Conservation (phyloP, 1,140 invertebrate genomes). For the Plectrocnemia conspersa region DNA sequence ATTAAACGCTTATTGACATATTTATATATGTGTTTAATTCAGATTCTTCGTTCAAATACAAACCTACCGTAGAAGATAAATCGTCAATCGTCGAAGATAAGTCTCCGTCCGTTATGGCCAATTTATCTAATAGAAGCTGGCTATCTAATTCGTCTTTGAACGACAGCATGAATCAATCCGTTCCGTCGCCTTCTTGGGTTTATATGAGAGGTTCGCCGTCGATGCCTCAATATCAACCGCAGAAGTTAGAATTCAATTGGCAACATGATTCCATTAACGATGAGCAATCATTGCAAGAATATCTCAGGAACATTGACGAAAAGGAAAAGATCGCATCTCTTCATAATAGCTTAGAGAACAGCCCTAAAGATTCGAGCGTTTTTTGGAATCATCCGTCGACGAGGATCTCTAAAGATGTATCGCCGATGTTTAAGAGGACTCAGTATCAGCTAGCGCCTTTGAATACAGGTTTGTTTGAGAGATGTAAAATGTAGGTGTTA, state of each 20-base stretch:
- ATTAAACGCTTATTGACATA: not conserved
- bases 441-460: slow-evolving; percentile 55
- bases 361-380: slow-evolving; percentile 40
- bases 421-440: slow-evolving; percentile 49
- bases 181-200: slow-evolving; percentile 28
- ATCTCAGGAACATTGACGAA: slow-evolving; percentile 40
- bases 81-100: not conserved
- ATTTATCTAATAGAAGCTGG: slow-evolving; percentile 29
- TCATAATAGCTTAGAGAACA: slow-evolving; percentile 36
- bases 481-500: not conserved
- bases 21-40: slow-evolving; percentile 9
- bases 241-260: slow-evolving; percentile 21
- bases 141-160: slow-evolving; percentile 14
- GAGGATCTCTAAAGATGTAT: slow-evolving; percentile 50
- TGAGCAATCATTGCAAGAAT: slow-evolving; percentile 44
- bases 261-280: slow-evolving; percentile 40
- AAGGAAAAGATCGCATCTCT: slow-evolving; percentile 33
- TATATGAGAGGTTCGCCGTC: slow-evolving; percentile 28
- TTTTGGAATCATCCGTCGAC: slow-evolving; percentile 57
- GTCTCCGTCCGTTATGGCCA: slow-evolving; percentile 8
- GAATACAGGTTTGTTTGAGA: slow-evolving; percentile 42
- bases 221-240: slow-evolving; percentile 29
- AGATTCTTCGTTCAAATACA: slow-evolving; percentile 31
- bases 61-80: slow-evolving; percentile 1
- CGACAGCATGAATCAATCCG: slow-evolving; percentile 25